Percentiles rank a stretch among this genome's conserved stretches.
phyloP scores from a whole-genome alignment of 2,113 vertebrate genomes.

The Chloropsis hardwickii region DNA sequence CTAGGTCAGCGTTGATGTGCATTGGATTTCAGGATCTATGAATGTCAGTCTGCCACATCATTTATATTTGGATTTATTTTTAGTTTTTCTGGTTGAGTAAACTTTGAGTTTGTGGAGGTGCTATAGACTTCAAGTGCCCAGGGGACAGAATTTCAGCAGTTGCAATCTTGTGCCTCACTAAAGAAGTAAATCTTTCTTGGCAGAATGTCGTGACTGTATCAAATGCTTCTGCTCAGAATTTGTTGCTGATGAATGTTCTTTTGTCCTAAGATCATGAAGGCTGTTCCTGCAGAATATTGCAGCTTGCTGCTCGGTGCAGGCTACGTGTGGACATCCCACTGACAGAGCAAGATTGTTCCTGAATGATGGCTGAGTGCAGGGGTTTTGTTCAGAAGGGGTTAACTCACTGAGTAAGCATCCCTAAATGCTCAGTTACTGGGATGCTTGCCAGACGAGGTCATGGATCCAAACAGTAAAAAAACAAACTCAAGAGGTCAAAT shows the following conservation, averaged over 20 bases:
- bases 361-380: not conserved
- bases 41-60: not conserved
- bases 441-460: not conserved
- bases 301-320: not conserved
- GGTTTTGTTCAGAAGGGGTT: not conserved
- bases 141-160: not conserved
- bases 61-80: constrained; percentile 20
- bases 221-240: not conserved
- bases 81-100: constrained; percentile 24
- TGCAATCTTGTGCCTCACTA: not conserved
- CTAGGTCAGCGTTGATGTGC: constrained; percentile 10
- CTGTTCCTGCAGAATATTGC: not conserved
- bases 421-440: not conserved
- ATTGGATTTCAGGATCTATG: constrained; percentile 22
- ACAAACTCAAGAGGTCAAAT: not conserved
- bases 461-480: not conserved
- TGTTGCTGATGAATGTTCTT: not conserved
- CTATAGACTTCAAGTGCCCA: not conserved
- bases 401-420: not conserved
- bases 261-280: not conserved
- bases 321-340: not conserved
- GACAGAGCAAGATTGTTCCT: not conserved
- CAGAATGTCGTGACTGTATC: not conserved
- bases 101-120: not conserved
- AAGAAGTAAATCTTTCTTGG: not conserved